These are phyloP conservation scores for Venusia cambrica DNA, from an alignment of 2,888 invertebrate genomes.

Conservation along the genomic window DNA sequence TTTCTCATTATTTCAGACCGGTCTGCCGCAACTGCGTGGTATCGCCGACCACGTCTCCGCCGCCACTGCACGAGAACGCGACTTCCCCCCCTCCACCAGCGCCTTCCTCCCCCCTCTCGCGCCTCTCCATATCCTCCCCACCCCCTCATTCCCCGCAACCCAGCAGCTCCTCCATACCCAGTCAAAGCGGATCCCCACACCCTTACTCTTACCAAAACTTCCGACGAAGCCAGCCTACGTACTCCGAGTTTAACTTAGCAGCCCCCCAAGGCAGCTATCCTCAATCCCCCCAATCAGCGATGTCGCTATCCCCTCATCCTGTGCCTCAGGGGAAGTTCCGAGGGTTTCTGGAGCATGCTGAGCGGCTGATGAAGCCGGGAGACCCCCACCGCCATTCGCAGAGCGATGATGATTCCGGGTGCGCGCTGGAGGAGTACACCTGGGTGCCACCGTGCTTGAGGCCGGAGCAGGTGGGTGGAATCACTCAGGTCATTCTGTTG, in stretches of 20 bases:
- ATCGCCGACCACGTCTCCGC: constrained; percentile 72
- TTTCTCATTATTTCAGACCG: constrained; percentile 81
- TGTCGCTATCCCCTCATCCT: constrained; percentile 71
- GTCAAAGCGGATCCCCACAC: constrained; percentile 65
- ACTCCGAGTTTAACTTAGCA: constrained; percentile 53
- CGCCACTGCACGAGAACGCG: constrained; percentile 60
- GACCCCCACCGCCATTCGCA: constrained; percentile 93
- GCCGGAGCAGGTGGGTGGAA: constrained; percentile 93
- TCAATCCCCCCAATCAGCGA: constrained; percentile 66
- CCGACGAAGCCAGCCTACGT: constrained; percentile 54
- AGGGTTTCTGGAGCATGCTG: constrained; percentile 73
- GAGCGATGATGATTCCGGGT: constrained; percentile 98
- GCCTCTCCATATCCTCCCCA: constrained; percentile 61
- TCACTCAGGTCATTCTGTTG: no score
- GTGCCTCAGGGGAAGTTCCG: constrained; percentile 71
- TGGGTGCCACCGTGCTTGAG: constrained; percentile 98
- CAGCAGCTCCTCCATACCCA: constrained; percentile 61
- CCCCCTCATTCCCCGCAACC: constrained; percentile 71
- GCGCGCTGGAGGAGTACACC: constrained; percentile 98
- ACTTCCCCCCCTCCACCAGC: constrained; percentile 66
- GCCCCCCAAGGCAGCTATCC: constrained; percentile 60
- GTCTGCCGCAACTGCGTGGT: constrained; percentile 91
- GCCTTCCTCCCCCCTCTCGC: constrained; percentile 60
- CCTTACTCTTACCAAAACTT: constrained; percentile 68
- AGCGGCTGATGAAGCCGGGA: constrained; percentile 82